Percentiles rank a stretch among this genome's conserved stretches.
phyloP scores from a whole-genome alignment of 2,888 invertebrate genomes.

The Trachelus iudaicus region DNA sequence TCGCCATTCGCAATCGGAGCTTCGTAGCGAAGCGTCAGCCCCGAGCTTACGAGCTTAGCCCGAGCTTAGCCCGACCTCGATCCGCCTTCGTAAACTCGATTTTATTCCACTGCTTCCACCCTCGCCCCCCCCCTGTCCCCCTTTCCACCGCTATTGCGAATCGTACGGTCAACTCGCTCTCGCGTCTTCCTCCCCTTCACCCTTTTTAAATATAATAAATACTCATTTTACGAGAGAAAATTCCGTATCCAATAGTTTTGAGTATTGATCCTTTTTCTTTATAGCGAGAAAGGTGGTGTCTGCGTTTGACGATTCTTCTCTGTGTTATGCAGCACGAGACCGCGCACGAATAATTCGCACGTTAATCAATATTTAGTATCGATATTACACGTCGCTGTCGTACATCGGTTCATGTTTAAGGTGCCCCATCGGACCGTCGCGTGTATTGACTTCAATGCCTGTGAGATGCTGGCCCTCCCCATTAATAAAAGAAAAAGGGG shows the following conservation, averaged over 20 bases:
- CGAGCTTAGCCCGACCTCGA: not conserved
- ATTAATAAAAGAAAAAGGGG: not conserved
- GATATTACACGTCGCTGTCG: not conserved
- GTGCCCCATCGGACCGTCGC: not conserved
- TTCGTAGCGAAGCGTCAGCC: not conserved
- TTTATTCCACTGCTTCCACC: not conserved
- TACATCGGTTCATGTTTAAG: not conserved
- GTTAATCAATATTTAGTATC: not conserved
- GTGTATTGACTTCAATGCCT: not conserved
- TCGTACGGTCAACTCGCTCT: not conserved
- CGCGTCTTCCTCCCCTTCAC: no score
- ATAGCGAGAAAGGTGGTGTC: not conserved
- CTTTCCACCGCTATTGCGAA: not conserved
- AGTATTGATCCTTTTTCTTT: not conserved
- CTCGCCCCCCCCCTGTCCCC: no score
- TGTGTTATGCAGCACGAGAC: not conserved
- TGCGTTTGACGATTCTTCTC: not conserved
- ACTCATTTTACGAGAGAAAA: not conserved
- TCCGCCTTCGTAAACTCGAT: not conserved
- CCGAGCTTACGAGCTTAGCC: not conserved
- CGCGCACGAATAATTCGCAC: not conserved
- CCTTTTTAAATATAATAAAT: not conserved
- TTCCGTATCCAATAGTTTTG: not conserved
- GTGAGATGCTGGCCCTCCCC: not conserved
- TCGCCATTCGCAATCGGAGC: not conserved